Conservation (phyloP, 2,113 vertebrate species). For the Pelvicachromis taeniatus region DNA sequence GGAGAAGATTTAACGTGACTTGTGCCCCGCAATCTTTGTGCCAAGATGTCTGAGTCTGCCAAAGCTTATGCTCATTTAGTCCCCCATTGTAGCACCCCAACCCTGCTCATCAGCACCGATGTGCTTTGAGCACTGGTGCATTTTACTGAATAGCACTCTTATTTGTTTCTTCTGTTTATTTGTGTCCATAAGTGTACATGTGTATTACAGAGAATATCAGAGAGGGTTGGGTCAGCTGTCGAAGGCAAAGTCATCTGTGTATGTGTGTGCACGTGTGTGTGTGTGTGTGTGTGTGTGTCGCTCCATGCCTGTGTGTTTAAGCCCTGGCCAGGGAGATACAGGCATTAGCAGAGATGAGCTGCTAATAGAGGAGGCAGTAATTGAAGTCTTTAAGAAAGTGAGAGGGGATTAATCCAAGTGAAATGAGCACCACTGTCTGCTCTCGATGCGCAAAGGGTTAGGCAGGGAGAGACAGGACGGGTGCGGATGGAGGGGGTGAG, state of each 20-base stretch:
- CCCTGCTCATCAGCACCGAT: slow-evolving; percentile 27
- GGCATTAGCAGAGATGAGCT: slow-evolving; percentile 71
- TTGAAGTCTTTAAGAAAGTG: slow-evolving; percentile 76
- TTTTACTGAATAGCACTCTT: slow-evolving; percentile 9
- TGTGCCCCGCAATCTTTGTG: slow-evolving; percentile 54
- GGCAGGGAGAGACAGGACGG: slow-evolving; percentile 24
- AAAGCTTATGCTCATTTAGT: slow-evolving; percentile 52
- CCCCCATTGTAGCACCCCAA: background rate
- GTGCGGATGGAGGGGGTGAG: slow-evolving; percentile 17
- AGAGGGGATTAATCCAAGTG: slow-evolving; percentile 69
- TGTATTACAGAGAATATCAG: background rate
- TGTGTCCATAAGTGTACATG: background rate
- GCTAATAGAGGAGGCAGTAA: slow-evolving; percentile 71
- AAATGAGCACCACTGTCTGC: slow-evolving; percentile 66
- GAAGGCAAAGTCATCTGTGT: background rate
- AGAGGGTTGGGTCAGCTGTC: background rate
- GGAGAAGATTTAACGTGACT: slow-evolving; percentile 59
- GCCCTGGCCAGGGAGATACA: slow-evolving; percentile 68
- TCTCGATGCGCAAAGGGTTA: slow-evolving; percentile 37
- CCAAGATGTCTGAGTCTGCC: slow-evolving; percentile 49
- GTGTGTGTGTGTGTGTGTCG: background rate
- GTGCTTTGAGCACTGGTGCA: background rate
- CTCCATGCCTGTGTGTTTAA: slow-evolving; percentile 39
- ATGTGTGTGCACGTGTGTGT: background rate
- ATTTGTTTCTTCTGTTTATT: slow-evolving; percentile 8